These are phyloP conservation scores for Drosophila kanekoi DNA, from an alignment of 2,888 invertebrate species.

Conservation along the genomic window DNA sequence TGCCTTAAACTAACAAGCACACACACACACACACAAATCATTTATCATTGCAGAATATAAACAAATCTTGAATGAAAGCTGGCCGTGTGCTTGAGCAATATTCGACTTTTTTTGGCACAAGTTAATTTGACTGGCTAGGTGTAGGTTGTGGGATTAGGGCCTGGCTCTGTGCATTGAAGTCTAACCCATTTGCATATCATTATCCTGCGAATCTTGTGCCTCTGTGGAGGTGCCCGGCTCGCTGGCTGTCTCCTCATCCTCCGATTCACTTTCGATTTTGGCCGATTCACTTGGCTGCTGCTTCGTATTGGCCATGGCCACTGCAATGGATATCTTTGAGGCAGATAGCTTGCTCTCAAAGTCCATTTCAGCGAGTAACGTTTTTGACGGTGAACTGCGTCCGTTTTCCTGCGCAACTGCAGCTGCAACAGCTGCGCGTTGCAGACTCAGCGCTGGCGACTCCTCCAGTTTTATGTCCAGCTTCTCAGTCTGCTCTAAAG, in stretches of 20 bases:
- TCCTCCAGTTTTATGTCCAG: slow-evolving; percentile 82
- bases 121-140: slow-evolving; percentile 76
- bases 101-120: slow-evolving; percentile 82
- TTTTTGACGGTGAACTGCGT: slow-evolving; percentile 34
- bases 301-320: slow-evolving; percentile 70
- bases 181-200: slow-evolving; percentile 74
- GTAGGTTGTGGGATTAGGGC: slow-evolving; percentile 5
- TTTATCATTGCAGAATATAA: slow-evolving; percentile 25
- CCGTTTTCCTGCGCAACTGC: slow-evolving; percentile 49
- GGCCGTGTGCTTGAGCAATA: slow-evolving; percentile 72
- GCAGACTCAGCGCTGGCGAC: slow-evolving; percentile 78
- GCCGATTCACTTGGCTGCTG: slow-evolving; percentile 15
- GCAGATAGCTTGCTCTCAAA: slow-evolving; percentile 84
- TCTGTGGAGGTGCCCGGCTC: slow-evolving; percentile 59
- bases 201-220: slow-evolving; percentile 66
- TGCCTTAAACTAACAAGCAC: slow-evolving; percentile 58
- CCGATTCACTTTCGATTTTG: slow-evolving; percentile 60
- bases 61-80: slow-evolving; percentile 29
- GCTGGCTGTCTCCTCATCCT: slow-evolving; percentile 60
- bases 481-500: slow-evolving; percentile 82
- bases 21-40: no score
- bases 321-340: slow-evolving; percentile 83
- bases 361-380: slow-evolving; percentile 77
- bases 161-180: slow-evolving; percentile 47
- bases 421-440: slow-evolving; percentile 70